phyloP scores from a whole-genome alignment of 2,797 vertebrate genomes.

The Tenualosa thibaudeaui region DNA sequence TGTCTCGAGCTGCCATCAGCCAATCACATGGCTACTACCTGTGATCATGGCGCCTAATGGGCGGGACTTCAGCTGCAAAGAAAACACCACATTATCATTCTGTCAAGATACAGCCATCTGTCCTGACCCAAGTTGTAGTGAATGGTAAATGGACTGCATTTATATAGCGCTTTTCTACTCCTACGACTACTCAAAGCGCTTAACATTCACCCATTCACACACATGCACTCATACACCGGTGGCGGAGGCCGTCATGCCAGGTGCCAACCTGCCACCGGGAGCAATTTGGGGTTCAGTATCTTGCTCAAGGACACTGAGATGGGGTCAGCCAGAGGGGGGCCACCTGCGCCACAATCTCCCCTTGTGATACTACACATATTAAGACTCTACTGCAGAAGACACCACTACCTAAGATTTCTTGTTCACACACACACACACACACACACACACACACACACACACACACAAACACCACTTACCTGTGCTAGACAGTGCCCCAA shows the following conservation, averaged over 20 bases:
- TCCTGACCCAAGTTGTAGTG: neutral
- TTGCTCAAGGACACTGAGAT: too few relatives aligned
- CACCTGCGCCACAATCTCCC: too few relatives aligned
- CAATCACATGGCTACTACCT: slow-evolving; percentile 41
- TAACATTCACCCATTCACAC: too few relatives aligned
- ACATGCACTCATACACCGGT: too few relatives aligned
- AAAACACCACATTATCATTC: slow-evolving; percentile 36
- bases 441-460: slow-evolving; percentile 8
- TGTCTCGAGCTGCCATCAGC: neutral
- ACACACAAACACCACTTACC: slow-evolving; percentile 54
- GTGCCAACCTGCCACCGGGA: too few relatives aligned
- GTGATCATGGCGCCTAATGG: slow-evolving; percentile 42
- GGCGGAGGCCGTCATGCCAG: too few relatives aligned
- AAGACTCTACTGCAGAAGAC: neutral
- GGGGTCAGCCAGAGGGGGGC: too few relatives aligned
- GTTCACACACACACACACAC: neutral
- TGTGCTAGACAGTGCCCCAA: slow-evolving; percentile 53
- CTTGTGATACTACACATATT: slow-evolving; percentile 6
- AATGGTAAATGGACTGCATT: too few relatives aligned
- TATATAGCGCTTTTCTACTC: too few relatives aligned
- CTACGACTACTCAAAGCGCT: too few relatives aligned
- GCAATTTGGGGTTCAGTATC: too few relatives aligned
- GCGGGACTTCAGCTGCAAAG: slow-evolving; percentile 40
- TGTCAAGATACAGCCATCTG: neutral
- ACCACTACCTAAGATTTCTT: neutral